These are phyloP conservation scores for Pontoporia blainvillei DNA, from an alignment of 2,113 vertebrate species.

Conservation along the genomic window DNA sequence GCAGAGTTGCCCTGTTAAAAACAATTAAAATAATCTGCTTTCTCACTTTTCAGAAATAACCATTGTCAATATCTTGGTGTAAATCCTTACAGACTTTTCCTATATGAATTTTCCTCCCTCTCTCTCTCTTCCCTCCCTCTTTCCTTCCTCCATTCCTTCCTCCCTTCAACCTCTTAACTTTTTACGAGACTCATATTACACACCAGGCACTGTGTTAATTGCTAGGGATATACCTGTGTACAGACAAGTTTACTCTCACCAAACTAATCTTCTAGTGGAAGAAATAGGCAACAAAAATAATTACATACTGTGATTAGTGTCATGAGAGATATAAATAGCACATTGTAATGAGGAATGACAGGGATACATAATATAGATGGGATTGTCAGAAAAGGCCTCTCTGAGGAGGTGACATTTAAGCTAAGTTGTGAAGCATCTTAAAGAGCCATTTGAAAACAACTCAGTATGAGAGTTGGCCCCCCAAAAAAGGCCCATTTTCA, in stretches of 20 bases:
- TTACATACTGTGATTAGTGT: not conserved
- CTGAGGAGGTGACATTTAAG: not conserved
- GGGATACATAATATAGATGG: not conserved
- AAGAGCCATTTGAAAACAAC: not conserved
- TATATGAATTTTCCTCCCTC: not conserved
- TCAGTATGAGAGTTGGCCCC: not conserved
- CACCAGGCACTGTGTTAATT: not conserved
- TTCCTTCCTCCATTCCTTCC: not conserved
- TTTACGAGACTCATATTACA: not conserved
- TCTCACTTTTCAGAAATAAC: not conserved
- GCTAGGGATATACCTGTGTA: not conserved
- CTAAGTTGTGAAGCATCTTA: not conserved
- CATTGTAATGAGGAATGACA: not conserved
- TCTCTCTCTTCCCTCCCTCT: rapidly evolving
- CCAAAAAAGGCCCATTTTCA: not conserved
- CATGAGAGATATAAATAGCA: not conserved
- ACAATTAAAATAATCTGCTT: not conserved
- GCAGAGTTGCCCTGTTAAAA: not conserved
- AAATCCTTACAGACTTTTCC: not conserved
- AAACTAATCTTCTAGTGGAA: not conserved
- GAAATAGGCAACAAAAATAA: not conserved
- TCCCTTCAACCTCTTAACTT: not conserved
- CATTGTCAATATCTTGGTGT: not conserved
- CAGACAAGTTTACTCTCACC: not conserved
- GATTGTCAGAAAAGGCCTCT: not conserved